Evolutionary conservation across 1,140 invertebrate species (phyloP), one percentile per base, ranked within the genome.

Genomic region (Cydia pomonella): DNA sequence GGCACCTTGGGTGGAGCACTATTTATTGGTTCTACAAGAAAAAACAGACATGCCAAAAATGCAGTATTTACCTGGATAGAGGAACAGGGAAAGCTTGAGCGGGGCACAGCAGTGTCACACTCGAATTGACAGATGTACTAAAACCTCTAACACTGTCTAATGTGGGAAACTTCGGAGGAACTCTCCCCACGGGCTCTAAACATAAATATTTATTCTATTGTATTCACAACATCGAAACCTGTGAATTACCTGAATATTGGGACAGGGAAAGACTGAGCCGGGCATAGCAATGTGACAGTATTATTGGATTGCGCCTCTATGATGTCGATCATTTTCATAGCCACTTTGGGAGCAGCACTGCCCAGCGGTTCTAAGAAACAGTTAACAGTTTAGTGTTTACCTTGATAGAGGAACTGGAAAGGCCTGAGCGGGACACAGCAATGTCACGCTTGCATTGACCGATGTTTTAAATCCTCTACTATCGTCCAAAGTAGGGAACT

Each of bases 221-320:
- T 76, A 74, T 78, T 73, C 50, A 77, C 69, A 69, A 73, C 75
- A 73, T 69, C 53, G 21, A 23, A 23, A 59, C 53, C 12, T 23
- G 9, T 59, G 53, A 74, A 77, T 94, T 94, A 95, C 95, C 94
- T 94, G 93, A 95, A 95, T 86, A 92, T 90, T 83, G 96, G 95
- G 86, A 95, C 94, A 72, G 96, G 96, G 89, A 94, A 96, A 81
- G 95, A 95, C 93, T 96, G 96, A 41, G 95, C 96, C 74, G 95
- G 95, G 89, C 96, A 97, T 73, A 96, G 93, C 77, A 97, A 90
- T 76, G 95, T 93, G 73, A 94, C 84, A 78, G 90, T 94, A 77
- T 80, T 82, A 84, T 88, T 91, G 29, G 82, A 77, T 73, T 81
- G 79, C 74, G 83, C 82, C 81, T 93, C 88, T 18, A 87, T 86